Percentiles rank a stretch among this genome's conserved stretches.
Conservation (phyloP, 1,140 invertebrate genomes). For the Cyclargus thomasi region DNA sequence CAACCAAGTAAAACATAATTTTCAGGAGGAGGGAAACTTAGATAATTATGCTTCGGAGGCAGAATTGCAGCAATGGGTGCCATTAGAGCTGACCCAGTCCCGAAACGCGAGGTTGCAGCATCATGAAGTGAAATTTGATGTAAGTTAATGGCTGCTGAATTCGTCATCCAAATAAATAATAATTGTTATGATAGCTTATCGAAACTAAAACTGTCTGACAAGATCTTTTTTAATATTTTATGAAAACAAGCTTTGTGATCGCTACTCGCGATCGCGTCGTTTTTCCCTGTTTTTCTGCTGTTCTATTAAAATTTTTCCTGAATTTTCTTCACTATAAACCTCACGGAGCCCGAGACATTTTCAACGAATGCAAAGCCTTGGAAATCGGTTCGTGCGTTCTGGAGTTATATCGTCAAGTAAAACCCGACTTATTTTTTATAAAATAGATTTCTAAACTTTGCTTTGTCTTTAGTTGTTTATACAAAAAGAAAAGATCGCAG, state of each 20-base stretch:
- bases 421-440: too few relatives aligned
- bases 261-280: too few relatives aligned
- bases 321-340: too few relatives aligned
- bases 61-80: conserved; percentile 47
- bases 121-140: conserved; percentile 42
- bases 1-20: conserved; percentile 19
- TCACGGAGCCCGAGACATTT: too few relatives aligned
- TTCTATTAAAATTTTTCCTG: too few relatives aligned
- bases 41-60: conserved; percentile 45
- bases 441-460: neutral
- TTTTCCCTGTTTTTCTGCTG: too few relatives aligned
- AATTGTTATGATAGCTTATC: too few relatives aligned
- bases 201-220: conserved; percentile 11
- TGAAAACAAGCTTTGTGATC: too few relatives aligned
- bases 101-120: conserved; percentile 38
- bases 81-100: conserved; percentile 29
- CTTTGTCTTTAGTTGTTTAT: neutral
- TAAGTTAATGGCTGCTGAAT: conserved; percentile 26
- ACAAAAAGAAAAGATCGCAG: neutral
- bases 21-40: conserved; percentile 44
- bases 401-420: too few relatives aligned
- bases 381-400: too few relatives aligned
- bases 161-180: neutral
- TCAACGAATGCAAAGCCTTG: too few relatives aligned
- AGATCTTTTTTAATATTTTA: conserved; percentile 13